Evolutionary conservation across 2,888 invertebrate species (phyloP), one percentile per base, ranked within the genome.

Genomic region (Drosophila fulvimacula): DNA sequence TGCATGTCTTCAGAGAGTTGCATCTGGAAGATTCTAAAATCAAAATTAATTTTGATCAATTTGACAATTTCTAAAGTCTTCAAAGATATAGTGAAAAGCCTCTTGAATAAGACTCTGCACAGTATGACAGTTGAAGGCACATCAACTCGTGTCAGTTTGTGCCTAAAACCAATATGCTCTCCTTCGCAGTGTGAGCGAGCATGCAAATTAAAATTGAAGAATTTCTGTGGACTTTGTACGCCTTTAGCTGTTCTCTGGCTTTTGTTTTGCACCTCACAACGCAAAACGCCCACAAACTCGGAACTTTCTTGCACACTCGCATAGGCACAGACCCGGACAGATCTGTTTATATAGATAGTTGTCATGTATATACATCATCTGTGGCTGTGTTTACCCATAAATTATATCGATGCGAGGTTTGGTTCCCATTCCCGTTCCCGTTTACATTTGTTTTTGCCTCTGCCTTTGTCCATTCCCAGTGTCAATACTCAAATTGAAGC

Each of bases 321-420:
- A 38, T n/a, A 38, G n/a, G 5, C 9, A 38, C 7, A 38, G 7
- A 17, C 7, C n/a, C n/a, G 3, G 39, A 17, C 3, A 17, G 39
- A 39, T 17, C 11, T n/a, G 46, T 17, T 17, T 30, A 30, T 17
- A 32, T 7, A 48, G 30, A 48, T 32, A 32, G 48, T 32, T 32
- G 48, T 13, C 46, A 27, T n/a, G 7, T 1, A 6, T 27, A 27
- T n/a, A 13, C 0, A 6, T 27, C 4, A 15, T n/a, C 4, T 46
- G 5, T 46, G 1, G 17, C 7, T 3, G 4, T 78, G 74, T 79
- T 81, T 79, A 66, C 77, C 61, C 52, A 63, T 69, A 69, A 76
- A 67, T 65, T 67, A 55, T 61, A 72, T 68, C 57, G 55, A 53
- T 48, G 49, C 41, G 62, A 27, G 58, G 27, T 58, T 51, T n/a